Percentiles rank a stretch among this genome's conserved stretches.
These are phyloP conservation scores for Phenganax subtilis DNA, from an alignment of 92 coral and sea anemone genomes.

Conservation along the genomic window DNA sequence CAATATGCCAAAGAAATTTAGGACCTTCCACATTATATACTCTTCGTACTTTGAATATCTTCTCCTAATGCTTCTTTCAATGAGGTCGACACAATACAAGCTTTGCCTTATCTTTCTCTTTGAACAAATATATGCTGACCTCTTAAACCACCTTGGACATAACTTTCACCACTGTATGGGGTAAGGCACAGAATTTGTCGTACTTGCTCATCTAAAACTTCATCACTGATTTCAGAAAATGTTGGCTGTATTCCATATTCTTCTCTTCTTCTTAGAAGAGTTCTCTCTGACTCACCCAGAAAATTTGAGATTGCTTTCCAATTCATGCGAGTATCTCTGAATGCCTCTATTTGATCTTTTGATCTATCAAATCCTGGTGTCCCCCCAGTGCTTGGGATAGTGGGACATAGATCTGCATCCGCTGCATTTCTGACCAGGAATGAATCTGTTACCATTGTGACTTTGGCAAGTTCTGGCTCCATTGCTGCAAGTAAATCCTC, in stretches of 20 bases:
- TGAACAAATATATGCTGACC: conserved; percentile 12
- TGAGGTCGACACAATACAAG: neutral
- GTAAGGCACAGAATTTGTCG: conserved; percentile 17
- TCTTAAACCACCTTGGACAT: conserved; percentile 13
- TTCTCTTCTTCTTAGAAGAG: conserved; percentile 11
- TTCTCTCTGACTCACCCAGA: conserved; percentile 33
- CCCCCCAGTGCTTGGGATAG: conserved; percentile 29
- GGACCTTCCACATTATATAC: too few relatives aligned
- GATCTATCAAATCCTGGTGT: conserved; percentile 17
- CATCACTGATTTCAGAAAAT: conserved; percentile 8
- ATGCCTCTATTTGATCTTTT: conserved; percentile 14
- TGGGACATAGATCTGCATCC: neutral
- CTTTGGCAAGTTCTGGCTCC: neutral
- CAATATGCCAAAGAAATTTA: too few relatives aligned
- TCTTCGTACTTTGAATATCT: too few relatives aligned
- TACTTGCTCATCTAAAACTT: conserved; percentile 6
- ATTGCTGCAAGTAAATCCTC: neutral
- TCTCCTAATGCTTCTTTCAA: too few relatives aligned
- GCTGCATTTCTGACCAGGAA: neutral
- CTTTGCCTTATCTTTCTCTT: conserved; percentile 2
- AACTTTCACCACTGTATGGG: conserved; percentile 25
- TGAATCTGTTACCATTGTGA: neutral
- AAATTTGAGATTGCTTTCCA: conserved; percentile 20
- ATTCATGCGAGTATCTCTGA: conserved; percentile 30
- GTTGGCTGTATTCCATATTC: conserved; percentile 11